Evolutionary conservation across 2,797 vertebrate species (phyloP).

Genomic region (Yasuhikotakia modesta): DNA sequence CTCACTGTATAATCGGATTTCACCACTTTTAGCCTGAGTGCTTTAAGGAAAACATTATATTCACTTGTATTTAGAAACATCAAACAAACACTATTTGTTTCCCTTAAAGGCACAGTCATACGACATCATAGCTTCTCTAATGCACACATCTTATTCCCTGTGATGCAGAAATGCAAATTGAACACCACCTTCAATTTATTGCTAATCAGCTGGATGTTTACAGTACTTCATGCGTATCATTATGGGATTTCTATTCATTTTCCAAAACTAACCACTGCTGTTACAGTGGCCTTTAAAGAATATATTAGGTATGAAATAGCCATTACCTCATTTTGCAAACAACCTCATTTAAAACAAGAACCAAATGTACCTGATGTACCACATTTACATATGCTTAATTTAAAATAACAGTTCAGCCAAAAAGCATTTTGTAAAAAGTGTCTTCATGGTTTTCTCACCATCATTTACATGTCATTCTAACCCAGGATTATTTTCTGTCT

Average conservation of each 20-base stretch:
- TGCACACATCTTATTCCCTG: not conserved
- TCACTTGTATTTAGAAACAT: constrained; percentile 10
- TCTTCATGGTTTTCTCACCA: not conserved
- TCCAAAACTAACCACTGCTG: no score
- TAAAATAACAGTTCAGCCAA: not conserved
- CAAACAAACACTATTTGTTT: constrained; percentile 15
- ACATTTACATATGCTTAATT: not conserved
- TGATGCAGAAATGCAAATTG: constrained; percentile 3
- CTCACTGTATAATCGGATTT: constrained; percentile 28
- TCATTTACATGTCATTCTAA: no score
- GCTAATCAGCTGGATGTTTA: no score
- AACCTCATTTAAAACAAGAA: not conserved
- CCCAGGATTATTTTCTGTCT: no score
- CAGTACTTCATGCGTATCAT: no score
- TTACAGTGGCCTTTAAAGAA: no score
- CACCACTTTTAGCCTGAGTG: constrained; percentile 30
- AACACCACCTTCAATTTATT: not conserved
- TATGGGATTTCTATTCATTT: no score
- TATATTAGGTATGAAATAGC: no score
- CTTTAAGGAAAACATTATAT: constrained; percentile 12
- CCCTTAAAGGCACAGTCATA: not conserved
- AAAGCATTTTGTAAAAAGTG: not conserved
- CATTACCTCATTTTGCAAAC: not conserved
- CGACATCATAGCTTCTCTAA: not conserved
- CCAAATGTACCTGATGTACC: not conserved